Conservation (phyloP, 1,140 invertebrate species). For the Amyelois transitella region DNA sequence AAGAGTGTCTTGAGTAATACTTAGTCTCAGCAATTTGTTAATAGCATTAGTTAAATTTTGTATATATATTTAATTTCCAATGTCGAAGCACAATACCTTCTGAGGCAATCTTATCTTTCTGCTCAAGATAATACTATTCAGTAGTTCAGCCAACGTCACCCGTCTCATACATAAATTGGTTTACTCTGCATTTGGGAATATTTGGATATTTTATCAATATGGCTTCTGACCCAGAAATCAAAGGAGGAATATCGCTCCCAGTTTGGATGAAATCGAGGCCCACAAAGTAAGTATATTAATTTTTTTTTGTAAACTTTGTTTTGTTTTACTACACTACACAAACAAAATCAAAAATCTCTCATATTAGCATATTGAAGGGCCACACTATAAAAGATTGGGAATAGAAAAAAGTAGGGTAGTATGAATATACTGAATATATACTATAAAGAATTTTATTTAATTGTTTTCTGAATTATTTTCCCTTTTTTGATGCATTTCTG, state of each 20-base stretch:
- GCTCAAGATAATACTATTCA: conserved; percentile 61
- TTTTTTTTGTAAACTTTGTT: neutral
- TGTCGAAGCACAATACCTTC: conserved; percentile 37
- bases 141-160: conserved; percentile 13
- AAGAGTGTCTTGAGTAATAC: conserved; percentile 51
- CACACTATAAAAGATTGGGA: no score
- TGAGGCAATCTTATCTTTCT: conserved; percentile 61
- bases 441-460: no score
- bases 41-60: conserved; percentile 2
- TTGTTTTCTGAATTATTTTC: no score
- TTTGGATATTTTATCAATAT: conserved; percentile 26
- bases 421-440: no score
- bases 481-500: no score
- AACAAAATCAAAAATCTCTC: no score
- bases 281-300: conserved; percentile 42
- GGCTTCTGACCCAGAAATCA: conserved; percentile 65
- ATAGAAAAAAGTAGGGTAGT: no score
- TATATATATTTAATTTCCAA: conserved; percentile 6
- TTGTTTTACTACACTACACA: neutral
- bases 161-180: conserved; percentile 8
- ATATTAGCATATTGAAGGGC: no score
- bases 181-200: conserved; percentile 11
- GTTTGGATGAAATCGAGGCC: conserved; percentile 66
- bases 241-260: conserved; percentile 56
- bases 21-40: conserved; percentile 10